phyloP scores from a whole-genome alignment of 2,797 vertebrate genomes.

The Aerospiza tachiro region DNA sequence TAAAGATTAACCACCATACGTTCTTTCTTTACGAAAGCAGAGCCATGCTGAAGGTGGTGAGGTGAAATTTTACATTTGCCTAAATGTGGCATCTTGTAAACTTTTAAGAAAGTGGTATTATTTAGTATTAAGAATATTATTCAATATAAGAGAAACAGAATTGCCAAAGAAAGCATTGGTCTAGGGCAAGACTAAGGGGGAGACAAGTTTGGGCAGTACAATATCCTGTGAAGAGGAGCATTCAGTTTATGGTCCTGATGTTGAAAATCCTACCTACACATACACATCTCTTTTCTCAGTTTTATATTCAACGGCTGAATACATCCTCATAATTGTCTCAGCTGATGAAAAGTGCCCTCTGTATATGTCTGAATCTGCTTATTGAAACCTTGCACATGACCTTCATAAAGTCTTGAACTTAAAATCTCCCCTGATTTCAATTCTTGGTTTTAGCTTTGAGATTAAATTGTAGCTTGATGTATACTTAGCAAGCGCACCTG shows the following conservation, averaged over 20 bases:
- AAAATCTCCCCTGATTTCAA: conserved; percentile 11
- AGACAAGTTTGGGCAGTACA: background rate
- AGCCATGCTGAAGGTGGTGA: background rate
- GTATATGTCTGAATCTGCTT: conserved; percentile 4
- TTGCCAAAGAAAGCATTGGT: background rate
- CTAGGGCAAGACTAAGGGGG: background rate
- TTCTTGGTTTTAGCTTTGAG: conserved; percentile 7
- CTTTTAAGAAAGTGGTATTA: background rate
- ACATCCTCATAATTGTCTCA: background rate
- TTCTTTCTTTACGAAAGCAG: background rate
- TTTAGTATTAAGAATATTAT: background rate
- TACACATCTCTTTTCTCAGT: background rate
- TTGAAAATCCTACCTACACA: background rate
- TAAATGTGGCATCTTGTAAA: background rate
- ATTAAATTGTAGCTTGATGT: background rate
- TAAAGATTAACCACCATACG: background rate
- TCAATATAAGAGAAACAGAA: background rate
- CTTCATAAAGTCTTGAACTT: background rate
- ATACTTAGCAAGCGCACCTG: background rate
- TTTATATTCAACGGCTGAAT: background rate
- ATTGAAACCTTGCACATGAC: background rate
- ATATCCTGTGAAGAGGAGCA: background rate
- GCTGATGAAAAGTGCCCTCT: background rate
- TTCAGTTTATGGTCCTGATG: background rate
- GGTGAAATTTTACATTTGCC: background rate